phyloP scores from a whole-genome alignment of 1,140 invertebrate genomes.

The Drosophila nannoptera region DNA sequence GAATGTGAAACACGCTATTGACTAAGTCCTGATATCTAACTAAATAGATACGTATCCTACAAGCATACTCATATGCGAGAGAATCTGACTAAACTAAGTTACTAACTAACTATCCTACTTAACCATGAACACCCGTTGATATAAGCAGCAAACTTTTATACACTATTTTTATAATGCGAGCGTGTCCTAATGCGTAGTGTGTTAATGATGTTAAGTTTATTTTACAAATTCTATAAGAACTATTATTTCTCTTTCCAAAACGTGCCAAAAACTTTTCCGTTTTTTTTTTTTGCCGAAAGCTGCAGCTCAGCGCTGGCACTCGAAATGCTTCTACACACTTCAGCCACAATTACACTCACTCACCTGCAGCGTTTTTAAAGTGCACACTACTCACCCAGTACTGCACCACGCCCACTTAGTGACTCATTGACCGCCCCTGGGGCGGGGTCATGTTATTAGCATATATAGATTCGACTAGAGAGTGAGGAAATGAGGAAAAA shows the following conservation, averaged over 20 bases:
- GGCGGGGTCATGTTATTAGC: slow-evolving; percentile 31
- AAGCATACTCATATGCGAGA: slow-evolving; percentile 45
- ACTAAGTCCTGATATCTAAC: slow-evolving; percentile 52
- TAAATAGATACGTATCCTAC: slow-evolving; percentile 33
- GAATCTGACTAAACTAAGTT: slow-evolving; percentile 56
- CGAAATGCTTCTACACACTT: slow-evolving; percentile 59
- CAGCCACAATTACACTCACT: slow-evolving; percentile 56
- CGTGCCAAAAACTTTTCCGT: slow-evolving; percentile 32
- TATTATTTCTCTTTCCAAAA: slow-evolving; percentile 58
- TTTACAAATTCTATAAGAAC: slow-evolving; percentile 52
- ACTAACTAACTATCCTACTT: slow-evolving; percentile 41
- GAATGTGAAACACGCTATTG: slow-evolving; percentile 58
- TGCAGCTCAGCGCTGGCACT: slow-evolving; percentile 47
- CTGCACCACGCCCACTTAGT: slow-evolving; percentile 3
- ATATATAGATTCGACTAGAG: slow-evolving; percentile 8
- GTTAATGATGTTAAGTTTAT: slow-evolving; percentile 37
- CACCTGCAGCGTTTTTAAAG: slow-evolving; percentile 57
- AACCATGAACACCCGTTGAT: slow-evolving; percentile 25
- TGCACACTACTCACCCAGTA: slow-evolving; percentile 20
- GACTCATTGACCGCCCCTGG: slow-evolving; percentile 12
- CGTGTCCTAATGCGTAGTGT: slow-evolving; percentile 55
- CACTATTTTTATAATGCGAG: slow-evolving; percentile 24
- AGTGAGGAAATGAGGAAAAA: slow-evolving; percentile 25
- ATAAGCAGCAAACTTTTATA: slow-evolving; percentile 39
- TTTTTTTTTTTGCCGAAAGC: not conserved